Percentiles rank a stretch among this genome's conserved stretches.
Evolutionary conservation across 2,113 vertebrate genomes (phyloP).

Genomic region (Zosterops lateralis): DNA sequence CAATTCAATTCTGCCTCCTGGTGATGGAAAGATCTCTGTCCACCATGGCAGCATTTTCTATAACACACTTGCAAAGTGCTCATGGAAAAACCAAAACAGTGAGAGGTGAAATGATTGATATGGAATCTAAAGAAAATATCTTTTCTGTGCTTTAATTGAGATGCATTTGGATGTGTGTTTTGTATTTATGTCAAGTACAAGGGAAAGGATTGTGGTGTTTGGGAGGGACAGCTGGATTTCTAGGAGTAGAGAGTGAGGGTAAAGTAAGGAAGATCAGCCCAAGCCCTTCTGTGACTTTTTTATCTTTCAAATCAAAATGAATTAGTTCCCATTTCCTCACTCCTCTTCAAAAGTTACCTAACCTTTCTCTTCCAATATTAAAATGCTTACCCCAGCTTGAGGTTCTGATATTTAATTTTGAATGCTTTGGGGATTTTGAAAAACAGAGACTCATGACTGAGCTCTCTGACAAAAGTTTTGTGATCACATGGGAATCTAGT

Average conservation of each 20-base stretch:
- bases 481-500: not conserved
- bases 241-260: not conserved
- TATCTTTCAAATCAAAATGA: not conserved
- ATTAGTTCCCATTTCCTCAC: fast-evolving
- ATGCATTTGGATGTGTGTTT: not conserved
- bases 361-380: not conserved
- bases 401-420: not conserved
- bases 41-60: not conserved
- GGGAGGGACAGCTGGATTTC: not conserved
- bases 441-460: not conserved
- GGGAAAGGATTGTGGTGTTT: not conserved
- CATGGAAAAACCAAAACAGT: not conserved
- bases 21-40: not conserved
- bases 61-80: not conserved
- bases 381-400: not conserved
- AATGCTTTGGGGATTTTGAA: not conserved
- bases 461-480: not conserved
- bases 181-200: not conserved
- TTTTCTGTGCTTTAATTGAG: not conserved
- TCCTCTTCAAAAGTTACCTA: not conserved
- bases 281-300: not conserved
- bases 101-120: not conserved
- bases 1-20: not conserved
- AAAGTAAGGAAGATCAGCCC: not conserved
- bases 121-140: not conserved